Base-by-base conservation (phyloP, 2,888 invertebrate species). In the Octodonta nipae region DNA sequence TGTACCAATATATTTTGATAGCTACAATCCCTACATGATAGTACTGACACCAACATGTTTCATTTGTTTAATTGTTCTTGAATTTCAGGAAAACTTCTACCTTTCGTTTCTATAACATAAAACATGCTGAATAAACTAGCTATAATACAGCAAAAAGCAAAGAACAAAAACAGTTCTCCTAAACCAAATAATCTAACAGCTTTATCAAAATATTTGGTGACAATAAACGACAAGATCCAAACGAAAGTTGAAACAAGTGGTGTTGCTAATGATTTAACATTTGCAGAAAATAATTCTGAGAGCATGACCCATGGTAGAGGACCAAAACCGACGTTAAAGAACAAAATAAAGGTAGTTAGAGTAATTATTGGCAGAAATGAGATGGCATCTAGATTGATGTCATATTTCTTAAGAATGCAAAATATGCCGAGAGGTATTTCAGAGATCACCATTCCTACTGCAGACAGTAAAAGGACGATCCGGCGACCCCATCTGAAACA, bases 241-340 rank as follows among this genome's bases (percentile, higher is more conserved):
- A 83, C 86, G 34, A 78, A 68, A 8, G 79, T 76, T 0, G 87
- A 79, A 0, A 81, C 80, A 2, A 85, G 66, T 0, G 83, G 75
- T 0, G 81, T 75, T 0, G 82, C 83, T n/a, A 72, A 64, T 0
- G 80, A 73, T 58, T 83, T 83, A 1, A 84, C 77, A 44, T 81
- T 78, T 0, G 78, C 64, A 13, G 88, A 77, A 57, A 89, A 78
- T 58, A 87, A 70, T 57, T 87, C 87, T 1, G 80, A 77, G 68
- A 85, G 73, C 15, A 86, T 73, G 0, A 83, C 78, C 86, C 86
- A 86, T 0, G 84, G 81, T 15, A 86, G 56, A 0, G 84, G 79
- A 2, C 91, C 85, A 37, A 78, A 73, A 1, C 75, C 84, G 49
- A 76, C 65, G 58, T 82, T 78, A 62, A 84, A 86, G 0, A 77